phyloP scores from a whole-genome alignment of 2,797 vertebrate genomes.

The Sus cebifrons region DNA sequence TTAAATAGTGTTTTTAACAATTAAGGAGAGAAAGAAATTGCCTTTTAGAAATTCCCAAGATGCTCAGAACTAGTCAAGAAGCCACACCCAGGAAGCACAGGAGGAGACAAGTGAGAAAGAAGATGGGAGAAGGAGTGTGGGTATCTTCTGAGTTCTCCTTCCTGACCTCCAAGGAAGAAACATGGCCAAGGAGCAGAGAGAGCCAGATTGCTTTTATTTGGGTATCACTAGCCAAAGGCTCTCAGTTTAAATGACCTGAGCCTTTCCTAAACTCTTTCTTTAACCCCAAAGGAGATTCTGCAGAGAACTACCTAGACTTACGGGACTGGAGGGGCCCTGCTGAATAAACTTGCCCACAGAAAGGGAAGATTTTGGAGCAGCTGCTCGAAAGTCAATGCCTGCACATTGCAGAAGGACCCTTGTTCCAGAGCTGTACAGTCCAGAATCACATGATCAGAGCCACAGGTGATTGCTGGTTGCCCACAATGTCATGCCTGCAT shows the following conservation, averaged over 20 bases:
- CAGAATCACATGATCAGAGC: neutral
- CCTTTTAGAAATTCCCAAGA: neutral
- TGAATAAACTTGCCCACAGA: neutral
- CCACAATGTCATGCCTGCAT: neutral
- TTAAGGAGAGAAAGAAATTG: neutral
- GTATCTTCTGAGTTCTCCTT: neutral
- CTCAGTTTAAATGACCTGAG: neutral
- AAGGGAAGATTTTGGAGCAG: neutral
- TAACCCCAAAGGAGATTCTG: neutral
- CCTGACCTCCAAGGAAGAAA: slow-evolving; percentile 6
- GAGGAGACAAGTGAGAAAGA: neutral
- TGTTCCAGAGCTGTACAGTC: neutral
- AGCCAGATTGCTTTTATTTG: neutral
- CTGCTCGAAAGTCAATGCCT: neutral
- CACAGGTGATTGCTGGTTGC: neutral
- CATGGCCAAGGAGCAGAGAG: neutral
- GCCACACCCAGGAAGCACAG: neutral
- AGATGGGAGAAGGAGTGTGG: neutral
- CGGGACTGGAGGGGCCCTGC: neutral
- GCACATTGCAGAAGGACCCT: neutral
- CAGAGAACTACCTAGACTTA: neutral
- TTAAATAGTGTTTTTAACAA: neutral
- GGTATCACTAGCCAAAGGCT: neutral
- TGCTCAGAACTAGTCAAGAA: neutral
- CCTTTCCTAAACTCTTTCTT: slow-evolving; percentile 29